A percentile compares a stretch with the other conserved stretches of the same genome.
These are phyloP conservation scores for Seriola quinqueradiata DNA, from an alignment of 2,113 vertebrate genomes.

Conservation along the genomic window DNA sequence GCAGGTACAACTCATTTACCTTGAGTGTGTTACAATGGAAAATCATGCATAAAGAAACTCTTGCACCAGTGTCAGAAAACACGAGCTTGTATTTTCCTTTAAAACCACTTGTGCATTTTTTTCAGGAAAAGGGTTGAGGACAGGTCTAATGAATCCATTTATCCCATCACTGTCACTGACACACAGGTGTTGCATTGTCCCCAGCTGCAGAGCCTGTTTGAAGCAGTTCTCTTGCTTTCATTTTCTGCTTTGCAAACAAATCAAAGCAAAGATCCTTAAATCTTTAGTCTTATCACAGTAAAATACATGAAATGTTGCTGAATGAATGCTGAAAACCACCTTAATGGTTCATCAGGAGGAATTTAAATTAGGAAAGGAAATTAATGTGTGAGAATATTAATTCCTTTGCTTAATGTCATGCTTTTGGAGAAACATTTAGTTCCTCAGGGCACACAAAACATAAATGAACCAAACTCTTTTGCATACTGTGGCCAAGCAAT, in stretches of 20 bases:
- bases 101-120: background rate
- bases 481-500: too few species aligned
- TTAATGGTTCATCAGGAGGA: background rate
- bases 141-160: background rate
- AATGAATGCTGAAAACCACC: too few species aligned
- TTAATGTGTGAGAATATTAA: background rate
- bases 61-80: too few species aligned
- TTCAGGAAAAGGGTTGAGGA: background rate
- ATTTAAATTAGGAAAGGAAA: background rate
- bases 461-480: background rate
- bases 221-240: background rate
- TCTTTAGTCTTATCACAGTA: background rate
- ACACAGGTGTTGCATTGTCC: slow-evolving; percentile 1
- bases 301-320: background rate
- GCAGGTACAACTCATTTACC: background rate
- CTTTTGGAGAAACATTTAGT: background rate
- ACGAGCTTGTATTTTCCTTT: background rate
- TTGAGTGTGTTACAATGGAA: background rate
- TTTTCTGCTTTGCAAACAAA: background rate
- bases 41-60: background rate
- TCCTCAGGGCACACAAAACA: background rate
- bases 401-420: background rate
- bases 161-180: background rate
- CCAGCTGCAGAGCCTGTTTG: background rate
- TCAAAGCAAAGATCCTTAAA: background rate